These are phyloP conservation scores for Lerema accius DNA, from an alignment of 1,140 invertebrate genomes.

Conservation along the genomic window DNA sequence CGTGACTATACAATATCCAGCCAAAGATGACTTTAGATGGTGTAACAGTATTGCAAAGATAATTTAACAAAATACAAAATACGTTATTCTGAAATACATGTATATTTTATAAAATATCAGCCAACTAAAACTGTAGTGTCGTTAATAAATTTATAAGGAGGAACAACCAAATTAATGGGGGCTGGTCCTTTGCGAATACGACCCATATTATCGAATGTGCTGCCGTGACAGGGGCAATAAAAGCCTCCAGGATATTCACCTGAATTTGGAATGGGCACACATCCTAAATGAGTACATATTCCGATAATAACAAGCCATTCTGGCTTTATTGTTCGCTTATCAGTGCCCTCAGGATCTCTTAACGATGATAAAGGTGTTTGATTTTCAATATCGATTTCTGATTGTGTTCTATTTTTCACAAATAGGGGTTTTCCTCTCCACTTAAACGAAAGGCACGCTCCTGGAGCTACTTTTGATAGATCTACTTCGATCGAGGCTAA, in stretches of 20 bases:
- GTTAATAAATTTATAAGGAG: slow-evolving; percentile 83
- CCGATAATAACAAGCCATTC: slow-evolving; percentile 93
- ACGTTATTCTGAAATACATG: background rate
- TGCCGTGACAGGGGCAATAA: slow-evolving; percentile 96
- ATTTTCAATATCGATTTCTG: slow-evolving; percentile 88
- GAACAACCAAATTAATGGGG: slow-evolving; percentile 92
- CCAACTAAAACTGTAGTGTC: slow-evolving; percentile 63
- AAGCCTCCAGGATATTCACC: slow-evolving; percentile 90
- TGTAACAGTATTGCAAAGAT: no score
- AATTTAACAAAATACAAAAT: background rate
- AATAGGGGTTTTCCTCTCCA: slow-evolving; percentile 95
- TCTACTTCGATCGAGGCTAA: slow-evolving; percentile 66
- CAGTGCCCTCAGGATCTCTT: slow-evolving; percentile 90
- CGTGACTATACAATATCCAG: no score
- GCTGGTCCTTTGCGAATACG: slow-evolving; percentile 94
- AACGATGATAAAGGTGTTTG: slow-evolving; percentile 85
- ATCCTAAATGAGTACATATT: slow-evolving; percentile 95
- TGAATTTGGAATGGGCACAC: slow-evolving; percentile 91
- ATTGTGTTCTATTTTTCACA: slow-evolving; percentile 87
- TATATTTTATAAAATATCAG: slow-evolving; percentile 31
- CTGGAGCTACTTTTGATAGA: slow-evolving; percentile 54
- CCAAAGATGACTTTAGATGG: no score
- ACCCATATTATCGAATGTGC: slow-evolving; percentile 94
- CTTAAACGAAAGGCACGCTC: slow-evolving; percentile 86
- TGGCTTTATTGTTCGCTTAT: slow-evolving; percentile 84